A percentile compares a stretch with the other conserved stretches of the same genome.
phyloP scores from a whole-genome alignment of 2,113 vertebrate species.

The Illadopsis cleaveri region DNA sequence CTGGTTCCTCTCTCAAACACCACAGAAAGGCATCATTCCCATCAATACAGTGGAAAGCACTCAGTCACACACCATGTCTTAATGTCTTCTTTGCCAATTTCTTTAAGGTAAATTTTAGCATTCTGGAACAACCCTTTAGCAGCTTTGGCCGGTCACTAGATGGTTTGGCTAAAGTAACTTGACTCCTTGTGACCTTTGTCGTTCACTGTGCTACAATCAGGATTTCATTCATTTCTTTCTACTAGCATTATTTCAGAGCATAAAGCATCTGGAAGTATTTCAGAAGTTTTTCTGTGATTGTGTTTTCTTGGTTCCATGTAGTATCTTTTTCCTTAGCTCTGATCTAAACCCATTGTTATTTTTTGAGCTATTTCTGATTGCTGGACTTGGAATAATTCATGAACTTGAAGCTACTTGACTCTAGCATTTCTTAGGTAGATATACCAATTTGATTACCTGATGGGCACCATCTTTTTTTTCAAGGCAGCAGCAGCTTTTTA shows the following conservation, averaged over 20 bases:
- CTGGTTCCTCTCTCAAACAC: neutral
- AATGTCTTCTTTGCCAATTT: neutral
- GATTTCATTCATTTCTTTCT: neutral
- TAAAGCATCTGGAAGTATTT: neutral
- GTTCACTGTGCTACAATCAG: neutral
- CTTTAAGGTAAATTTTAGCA: neutral
- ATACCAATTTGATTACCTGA: neutral
- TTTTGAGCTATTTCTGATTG: conserved; percentile 37
- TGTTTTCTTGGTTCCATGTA: neutral
- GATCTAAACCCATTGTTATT: neutral
- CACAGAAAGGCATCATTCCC: neutral
- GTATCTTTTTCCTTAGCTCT: neutral
- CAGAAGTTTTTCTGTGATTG: neutral
- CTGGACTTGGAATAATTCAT: conserved; percentile 50
- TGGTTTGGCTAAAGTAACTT: neutral
- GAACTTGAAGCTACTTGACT: neutral
- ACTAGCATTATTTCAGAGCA: neutral
- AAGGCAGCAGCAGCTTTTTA: neutral
- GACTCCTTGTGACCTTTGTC: neutral
- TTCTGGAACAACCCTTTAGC: neutral
- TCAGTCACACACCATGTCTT: neutral
- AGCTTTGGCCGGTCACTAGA: neutral
- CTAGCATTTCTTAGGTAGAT: neutral
- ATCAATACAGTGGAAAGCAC: neutral
- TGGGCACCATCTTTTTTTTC: neutral